These are phyloP conservation scores for Delphinapterus leucas DNA, from an alignment of 2,113 vertebrate genomes.

Conservation along the genomic window DNA sequence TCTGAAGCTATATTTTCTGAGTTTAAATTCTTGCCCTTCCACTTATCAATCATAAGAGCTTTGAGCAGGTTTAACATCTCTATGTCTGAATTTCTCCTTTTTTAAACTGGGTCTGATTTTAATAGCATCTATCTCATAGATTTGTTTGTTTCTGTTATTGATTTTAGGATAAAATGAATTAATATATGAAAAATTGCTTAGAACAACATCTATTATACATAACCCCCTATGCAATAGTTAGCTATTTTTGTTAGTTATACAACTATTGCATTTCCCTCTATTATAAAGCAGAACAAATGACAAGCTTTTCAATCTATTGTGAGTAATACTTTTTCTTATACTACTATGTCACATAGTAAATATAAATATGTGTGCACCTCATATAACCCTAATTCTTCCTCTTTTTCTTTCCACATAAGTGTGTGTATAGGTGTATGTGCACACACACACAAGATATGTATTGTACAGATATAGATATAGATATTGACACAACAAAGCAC, in stretches of 20 bases:
- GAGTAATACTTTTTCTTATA: neutral
- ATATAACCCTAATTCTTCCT: neutral
- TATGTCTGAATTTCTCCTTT: neutral
- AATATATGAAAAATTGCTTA: neutral
- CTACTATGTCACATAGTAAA: neutral
- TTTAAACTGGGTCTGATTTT: neutral
- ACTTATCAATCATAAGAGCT: neutral
- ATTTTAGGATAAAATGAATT: neutral
- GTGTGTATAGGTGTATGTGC: neutral
- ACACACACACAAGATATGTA: neutral
- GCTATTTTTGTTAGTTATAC: neutral
- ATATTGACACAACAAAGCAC: neutral
- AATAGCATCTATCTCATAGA: neutral
- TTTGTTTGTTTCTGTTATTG: neutral
- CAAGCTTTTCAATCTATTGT: neutral
- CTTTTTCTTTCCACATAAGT: neutral
- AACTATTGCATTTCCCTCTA: neutral
- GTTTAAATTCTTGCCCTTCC: too few species aligned
- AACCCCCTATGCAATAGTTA: neutral
- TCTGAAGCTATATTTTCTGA: neutral
- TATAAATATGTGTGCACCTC: neutral
- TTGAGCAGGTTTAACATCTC: neutral
- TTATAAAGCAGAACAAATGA: neutral
- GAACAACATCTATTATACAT: neutral
- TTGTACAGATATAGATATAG: neutral